Evolutionary conservation across 1,140 invertebrate genomes (phyloP), one percentile per base, ranked within the genome.

Genomic region (Hylyphantes graminicola): DNA sequence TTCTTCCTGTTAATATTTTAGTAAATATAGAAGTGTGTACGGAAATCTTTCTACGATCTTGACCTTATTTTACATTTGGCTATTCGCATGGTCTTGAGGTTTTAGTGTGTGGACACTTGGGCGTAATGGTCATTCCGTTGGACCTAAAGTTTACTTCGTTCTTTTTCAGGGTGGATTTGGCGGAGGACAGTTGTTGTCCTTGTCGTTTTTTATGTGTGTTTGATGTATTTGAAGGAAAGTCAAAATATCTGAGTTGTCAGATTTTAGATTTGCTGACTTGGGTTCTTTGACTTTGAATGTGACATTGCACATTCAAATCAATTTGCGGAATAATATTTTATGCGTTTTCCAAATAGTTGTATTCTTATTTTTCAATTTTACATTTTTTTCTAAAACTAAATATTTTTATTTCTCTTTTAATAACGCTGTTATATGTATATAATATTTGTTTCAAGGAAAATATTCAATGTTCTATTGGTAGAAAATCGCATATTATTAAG

Each of bases 181-280:
- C 13, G 64, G 64, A 13, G 19, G 35, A 67, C 51, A 19, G 50
- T 70, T 68, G 51, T 70, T 70, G 50, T 70, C 68, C 68, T 9
- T 54, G 2, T 15, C n/a, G 53, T 15, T 51, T 10, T 15, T 51
- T 68, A 0, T 35, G 19, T 53, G 68, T 11, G 19, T 11, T 15
- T 54, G 51, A 51, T 70, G 68, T 70, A 53, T 51, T 70, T 70
- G n/a, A 9, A n/a, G 9, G 54, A 51, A 70, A 70, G 68, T 70
- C 68, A 70, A 70, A 68, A 70, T 53, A 12, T 51, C 15, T 53
- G 57, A 17, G 57, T 61, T 17, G 12, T 61, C 12, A 61, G 57
- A 61, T 61, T 61, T 61, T 61, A 15, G 57, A 17, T 61, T 61
- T 17, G 57, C 17, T 61, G 57, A 17, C 57, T 61, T 2, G 57